Evolutionary conservation across 2,113 vertebrate species (phyloP).

Genomic region (Carassius gibelio): DNA sequence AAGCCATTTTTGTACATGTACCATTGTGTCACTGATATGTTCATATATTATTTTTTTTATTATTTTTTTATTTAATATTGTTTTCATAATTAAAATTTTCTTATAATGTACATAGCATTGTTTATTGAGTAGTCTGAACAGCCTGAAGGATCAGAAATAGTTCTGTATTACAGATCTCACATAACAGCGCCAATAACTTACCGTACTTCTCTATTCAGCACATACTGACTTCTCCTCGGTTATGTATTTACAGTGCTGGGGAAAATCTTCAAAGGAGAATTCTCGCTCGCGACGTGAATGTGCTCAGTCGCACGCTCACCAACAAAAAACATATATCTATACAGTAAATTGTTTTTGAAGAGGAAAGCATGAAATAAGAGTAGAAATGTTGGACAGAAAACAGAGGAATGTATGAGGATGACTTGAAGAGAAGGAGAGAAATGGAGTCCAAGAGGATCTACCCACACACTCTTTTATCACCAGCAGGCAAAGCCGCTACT

Average conservation of each 20-base stretch:
- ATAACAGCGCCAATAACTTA: background rate
- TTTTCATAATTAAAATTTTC: too few species aligned
- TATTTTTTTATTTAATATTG: too few species aligned
- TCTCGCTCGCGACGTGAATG: background rate
- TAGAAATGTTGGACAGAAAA: background rate
- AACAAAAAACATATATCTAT: slow-evolving; percentile 1
- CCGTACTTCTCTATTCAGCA: background rate
- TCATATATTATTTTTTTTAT: too few species aligned
- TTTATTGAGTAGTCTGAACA: background rate
- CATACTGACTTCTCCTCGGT: background rate
- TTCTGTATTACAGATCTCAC: background rate
- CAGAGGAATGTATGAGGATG: background rate
- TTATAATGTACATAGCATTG: background rate
- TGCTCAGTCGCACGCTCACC: background rate
- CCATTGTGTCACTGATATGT: too few species aligned
- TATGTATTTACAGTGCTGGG: background rate
- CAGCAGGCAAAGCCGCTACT: background rate
- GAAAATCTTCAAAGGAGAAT: slow-evolving; percentile 7
- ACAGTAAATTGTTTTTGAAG: slow-evolving; percentile 1
- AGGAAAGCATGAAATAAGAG: slow-evolving; percentile 19
- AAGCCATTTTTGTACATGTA: too few species aligned
- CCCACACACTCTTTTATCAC: slow-evolving; percentile 24
- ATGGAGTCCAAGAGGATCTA: slow-evolving; percentile 16
- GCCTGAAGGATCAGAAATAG: background rate
- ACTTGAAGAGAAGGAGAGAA: background rate